These are phyloP conservation scores for Tetrax tetrax DNA, from an alignment of 2,113 vertebrate genomes.

Conservation along the genomic window DNA sequence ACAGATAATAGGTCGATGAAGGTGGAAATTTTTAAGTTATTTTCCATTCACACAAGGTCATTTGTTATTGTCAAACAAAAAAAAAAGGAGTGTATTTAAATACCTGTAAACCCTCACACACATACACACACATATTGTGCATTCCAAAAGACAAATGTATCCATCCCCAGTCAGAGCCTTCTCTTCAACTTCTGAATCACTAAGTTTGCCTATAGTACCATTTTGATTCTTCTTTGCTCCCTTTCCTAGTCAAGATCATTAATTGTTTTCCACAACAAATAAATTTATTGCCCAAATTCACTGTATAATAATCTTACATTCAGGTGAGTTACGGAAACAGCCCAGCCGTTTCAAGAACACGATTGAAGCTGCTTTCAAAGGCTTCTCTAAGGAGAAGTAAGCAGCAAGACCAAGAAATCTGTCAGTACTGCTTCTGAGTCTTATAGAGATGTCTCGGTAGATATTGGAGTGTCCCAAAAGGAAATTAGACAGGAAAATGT, in stretches of 20 bases:
- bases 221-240: background rate
- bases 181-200: background rate
- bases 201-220: background rate
- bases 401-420: background rate
- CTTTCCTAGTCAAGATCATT: background rate
- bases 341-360: background rate
- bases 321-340: background rate
- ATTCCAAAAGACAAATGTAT: background rate
- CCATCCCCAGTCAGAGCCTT: background rate
- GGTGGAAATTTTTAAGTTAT: background rate
- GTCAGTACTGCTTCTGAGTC: background rate
- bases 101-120: background rate
- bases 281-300: background rate
- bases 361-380: background rate
- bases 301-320: background rate
- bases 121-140: fast-evolving
- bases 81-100: background rate
- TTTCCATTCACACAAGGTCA: background rate
- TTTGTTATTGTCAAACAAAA: background rate
- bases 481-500: background rate
- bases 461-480: background rate
- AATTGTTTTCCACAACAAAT: background rate
- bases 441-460: background rate
- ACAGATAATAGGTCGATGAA: background rate
- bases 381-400: background rate